Evolutionary conservation across 2,797 vertebrate species (phyloP), one percentile per base, ranked within the genome.

Genomic region (Sarcoramphus papa): DNA sequence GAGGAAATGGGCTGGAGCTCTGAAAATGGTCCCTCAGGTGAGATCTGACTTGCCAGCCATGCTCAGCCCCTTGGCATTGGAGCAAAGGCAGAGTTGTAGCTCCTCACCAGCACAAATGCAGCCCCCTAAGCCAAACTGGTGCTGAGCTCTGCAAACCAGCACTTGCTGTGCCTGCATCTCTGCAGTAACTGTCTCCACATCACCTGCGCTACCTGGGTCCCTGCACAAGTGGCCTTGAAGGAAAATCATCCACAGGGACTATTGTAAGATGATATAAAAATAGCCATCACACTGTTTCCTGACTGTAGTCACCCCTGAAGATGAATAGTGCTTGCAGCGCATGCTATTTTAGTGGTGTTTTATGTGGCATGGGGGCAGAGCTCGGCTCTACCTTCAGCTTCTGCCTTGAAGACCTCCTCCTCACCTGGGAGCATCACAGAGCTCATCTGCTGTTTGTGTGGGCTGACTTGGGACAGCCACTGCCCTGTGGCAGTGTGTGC

Each of bases 171-270:
- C 62, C 67, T 35, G 60, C 16, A 60, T 37, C 54, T 74, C 54
- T 41, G 27, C 75, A 60, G 23, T 31, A 60, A 48, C 53, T 51
- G 57, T 14, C 25, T 50, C 37, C 8, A 11, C 13, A 30, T 59
- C 45, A 54, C 40, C 48, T 28, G 27, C 0, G 5, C 30, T 40
- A 47, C n/a, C 14, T 0, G 0, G n/a, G 45, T 59, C 64, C n/a
- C 45, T 27, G 51, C 40, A 64, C 20, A 59, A 60, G 25, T 28
- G n/a, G 25, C 51, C 72, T 65, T 16, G 47, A 67, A 65, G 27
- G 16, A 69, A 63, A 63, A 76, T n/a, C 13, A 76, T 23, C n/a
- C 70, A 51, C 51, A 64, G 25, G 72, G 25, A 27, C 19, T 70
- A 54, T 6, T 65, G 30, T 47, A 67, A 83, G 60, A 65, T 47